Evolutionary conservation across 2,797 vertebrate species (phyloP).

Genomic region (Naso thynnoides): DNA sequence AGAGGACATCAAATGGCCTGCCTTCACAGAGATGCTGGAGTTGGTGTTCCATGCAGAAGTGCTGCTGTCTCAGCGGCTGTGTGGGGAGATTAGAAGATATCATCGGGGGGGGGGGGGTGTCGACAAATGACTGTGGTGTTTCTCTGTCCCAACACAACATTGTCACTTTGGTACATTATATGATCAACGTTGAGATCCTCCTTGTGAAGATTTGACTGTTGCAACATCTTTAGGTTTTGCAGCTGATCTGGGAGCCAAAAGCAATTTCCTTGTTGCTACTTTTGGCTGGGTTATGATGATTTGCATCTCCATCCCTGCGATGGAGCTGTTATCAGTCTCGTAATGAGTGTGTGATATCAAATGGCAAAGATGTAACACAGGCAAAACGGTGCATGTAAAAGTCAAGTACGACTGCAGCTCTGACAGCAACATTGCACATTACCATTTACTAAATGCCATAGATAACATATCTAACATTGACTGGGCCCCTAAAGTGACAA

Average conservation of each 20-base stretch:
- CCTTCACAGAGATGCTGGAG: conserved; percentile 68
- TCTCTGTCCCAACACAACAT: conserved; percentile 51
- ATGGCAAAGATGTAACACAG: conserved; percentile 32
- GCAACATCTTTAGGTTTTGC: conserved; percentile 28
- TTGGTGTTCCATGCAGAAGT: conserved; percentile 63
- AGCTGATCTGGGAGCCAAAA: conserved; percentile 49
- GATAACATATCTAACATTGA: conserved; percentile 31
- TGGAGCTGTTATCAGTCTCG: conserved; percentile 44
- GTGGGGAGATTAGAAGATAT: conserved; percentile 68
- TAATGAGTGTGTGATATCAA: conserved; percentile 51
- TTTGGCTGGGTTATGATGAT: conserved; percentile 54
- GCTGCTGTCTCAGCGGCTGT: conserved; percentile 69
- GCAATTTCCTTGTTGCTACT: conserved; percentile 53
- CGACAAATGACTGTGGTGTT: conserved; percentile 54
- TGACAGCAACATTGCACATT: conserved; percentile 38
- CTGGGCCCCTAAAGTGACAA: conserved; percentile 11
- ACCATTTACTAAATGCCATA: conserved; percentile 30
- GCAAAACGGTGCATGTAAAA: conserved; percentile 21
- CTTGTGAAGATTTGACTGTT: conserved; percentile 28
- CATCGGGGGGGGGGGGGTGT: conserved; percentile 31
- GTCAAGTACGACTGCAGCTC: conserved; percentile 30
- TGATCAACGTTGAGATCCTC: conserved; percentile 44
- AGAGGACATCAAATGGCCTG: conserved; percentile 73
- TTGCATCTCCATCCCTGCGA: conserved; percentile 53
- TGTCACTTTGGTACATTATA: conserved; percentile 32